Conservation (phyloP, 2,888 invertebrate genomes). For the Troglohyphantes excavatus region DNA sequence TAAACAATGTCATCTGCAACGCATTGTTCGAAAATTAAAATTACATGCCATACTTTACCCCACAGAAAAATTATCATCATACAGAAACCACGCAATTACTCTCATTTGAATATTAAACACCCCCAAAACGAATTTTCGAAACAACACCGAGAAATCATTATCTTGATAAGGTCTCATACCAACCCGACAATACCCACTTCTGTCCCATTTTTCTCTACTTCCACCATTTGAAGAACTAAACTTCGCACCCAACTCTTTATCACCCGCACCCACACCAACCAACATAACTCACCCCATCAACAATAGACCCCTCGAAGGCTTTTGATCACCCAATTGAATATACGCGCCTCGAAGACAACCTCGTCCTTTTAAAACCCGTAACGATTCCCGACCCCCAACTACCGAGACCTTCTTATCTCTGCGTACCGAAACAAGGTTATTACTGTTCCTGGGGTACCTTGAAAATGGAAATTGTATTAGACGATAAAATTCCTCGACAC, state of each 20-base stretch:
- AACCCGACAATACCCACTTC: constrained; percentile 25
- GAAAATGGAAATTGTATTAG: constrained; percentile 42
- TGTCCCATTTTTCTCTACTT: background rate
- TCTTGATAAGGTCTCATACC: background rate
- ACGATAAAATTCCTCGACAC: constrained; percentile 52
- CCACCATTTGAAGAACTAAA: constrained; percentile 19
- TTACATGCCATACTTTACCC: no score
- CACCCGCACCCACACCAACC: constrained; percentile 7
- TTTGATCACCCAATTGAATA: constrained; percentile 30
- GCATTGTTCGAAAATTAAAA: no score
- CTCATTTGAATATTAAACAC: no score
- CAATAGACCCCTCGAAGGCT: constrained; percentile 24
- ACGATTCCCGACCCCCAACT: constrained; percentile 34
- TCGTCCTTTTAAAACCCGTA: constrained; percentile 72
- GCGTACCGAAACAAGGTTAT: constrained; percentile 69
- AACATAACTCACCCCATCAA: constrained; percentile 40
- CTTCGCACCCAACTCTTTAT: constrained; percentile 36
- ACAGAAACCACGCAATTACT: no score
- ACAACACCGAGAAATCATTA: background rate
- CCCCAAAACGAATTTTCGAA: no score
- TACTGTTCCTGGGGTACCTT: constrained; percentile 38
- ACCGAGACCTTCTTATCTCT: constrained; percentile 64
- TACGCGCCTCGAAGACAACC: background rate
- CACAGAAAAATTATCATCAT: no score
- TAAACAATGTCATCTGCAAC: no score